Evolutionary conservation across 92 coral and sea anemone species (phyloP).

Genomic region (Plumapathes pennacea): DNA sequence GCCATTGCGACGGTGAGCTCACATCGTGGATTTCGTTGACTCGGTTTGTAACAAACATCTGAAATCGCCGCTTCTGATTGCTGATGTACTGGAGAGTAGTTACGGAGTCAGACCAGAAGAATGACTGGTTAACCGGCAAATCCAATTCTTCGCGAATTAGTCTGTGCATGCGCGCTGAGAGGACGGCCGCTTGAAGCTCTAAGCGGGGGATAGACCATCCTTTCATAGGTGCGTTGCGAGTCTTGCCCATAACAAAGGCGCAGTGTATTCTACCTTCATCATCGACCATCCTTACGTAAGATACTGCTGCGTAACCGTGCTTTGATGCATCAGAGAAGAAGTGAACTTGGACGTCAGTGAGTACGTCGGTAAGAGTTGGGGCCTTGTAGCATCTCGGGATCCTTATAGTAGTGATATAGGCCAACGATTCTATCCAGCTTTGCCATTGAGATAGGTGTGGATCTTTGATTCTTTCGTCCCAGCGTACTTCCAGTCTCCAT

Average conservation of each 20-base stretch:
- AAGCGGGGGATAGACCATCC: constrained; percentile 2
- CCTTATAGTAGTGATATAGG: constrained; percentile 15
- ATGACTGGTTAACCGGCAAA: too few relatives aligned
- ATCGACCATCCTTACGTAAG: constrained; percentile 18
- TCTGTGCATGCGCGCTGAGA: too few relatives aligned
- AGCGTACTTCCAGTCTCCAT: constrained; percentile 28
- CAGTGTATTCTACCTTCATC: constrained; percentile 6
- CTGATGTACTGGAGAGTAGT: constrained; percentile 47
- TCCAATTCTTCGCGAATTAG: too few relatives aligned
- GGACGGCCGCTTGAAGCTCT: background rate
- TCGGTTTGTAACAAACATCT: constrained; percentile 45
- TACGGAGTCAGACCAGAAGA: too few relatives aligned
- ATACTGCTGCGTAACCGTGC: too few relatives aligned
- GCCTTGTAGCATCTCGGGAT: constrained; percentile 14
- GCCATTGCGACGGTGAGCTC: constrained; percentile 39
- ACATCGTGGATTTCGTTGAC: constrained; percentile 48
- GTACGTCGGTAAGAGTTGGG: background rate
- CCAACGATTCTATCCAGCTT: constrained; percentile 39
- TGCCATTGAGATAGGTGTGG: constrained; percentile 21
- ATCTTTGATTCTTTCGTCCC: constrained; percentile 50
- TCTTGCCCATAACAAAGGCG: constrained; percentile 18
- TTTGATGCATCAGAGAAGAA: too few relatives aligned
- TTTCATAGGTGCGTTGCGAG: constrained; percentile 8
- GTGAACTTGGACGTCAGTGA: constrained; percentile 4
- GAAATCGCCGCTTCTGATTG: constrained; percentile 51